Percentiles rank a stretch among this genome's conserved stretches.
Conservation (phyloP, 2,113 vertebrate species). For the Paracanthobrama guichenoti region DNA sequence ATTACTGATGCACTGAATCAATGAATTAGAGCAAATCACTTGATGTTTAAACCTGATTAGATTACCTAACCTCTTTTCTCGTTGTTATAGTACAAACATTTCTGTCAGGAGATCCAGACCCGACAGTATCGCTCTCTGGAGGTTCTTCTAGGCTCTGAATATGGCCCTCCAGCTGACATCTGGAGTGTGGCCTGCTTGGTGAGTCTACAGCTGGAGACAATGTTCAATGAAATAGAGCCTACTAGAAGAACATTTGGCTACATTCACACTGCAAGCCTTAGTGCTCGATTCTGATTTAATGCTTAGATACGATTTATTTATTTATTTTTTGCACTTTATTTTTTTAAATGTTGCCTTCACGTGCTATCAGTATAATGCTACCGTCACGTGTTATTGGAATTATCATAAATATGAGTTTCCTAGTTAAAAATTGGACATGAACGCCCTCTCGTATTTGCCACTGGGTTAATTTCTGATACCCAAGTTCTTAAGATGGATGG, state of each 20-base stretch:
- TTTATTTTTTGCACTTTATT: no score
- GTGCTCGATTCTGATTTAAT: no score
- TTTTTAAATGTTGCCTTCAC: no score
- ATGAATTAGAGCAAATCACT: background rate
- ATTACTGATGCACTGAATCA: background rate
- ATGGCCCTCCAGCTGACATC: constrained; percentile 82
- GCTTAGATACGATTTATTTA: no score
- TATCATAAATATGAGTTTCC: no score
- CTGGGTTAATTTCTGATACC: no score
- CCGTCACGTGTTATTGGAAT: no score
- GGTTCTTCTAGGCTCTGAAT: constrained; percentile 83
- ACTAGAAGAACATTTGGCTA: background rate
- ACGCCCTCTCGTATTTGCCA: no score
- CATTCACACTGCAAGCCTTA: no score
- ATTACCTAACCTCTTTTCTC: background rate
- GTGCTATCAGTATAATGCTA: no score
- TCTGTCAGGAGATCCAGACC: constrained; percentile 87
- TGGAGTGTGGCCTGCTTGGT: constrained; percentile 89
- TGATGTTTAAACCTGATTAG: background rate
- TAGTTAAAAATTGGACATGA: no score
- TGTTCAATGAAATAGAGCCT: background rate
- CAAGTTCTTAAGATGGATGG: no score
- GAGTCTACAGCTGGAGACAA: constrained; percentile 42
- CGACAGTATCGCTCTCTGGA: constrained; percentile 85
- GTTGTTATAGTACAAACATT: constrained; percentile 82